These are phyloP conservation scores for Daphoenositta chrysoptera DNA, from an alignment of 2,113 vertebrate genomes.

Conservation along the genomic window DNA sequence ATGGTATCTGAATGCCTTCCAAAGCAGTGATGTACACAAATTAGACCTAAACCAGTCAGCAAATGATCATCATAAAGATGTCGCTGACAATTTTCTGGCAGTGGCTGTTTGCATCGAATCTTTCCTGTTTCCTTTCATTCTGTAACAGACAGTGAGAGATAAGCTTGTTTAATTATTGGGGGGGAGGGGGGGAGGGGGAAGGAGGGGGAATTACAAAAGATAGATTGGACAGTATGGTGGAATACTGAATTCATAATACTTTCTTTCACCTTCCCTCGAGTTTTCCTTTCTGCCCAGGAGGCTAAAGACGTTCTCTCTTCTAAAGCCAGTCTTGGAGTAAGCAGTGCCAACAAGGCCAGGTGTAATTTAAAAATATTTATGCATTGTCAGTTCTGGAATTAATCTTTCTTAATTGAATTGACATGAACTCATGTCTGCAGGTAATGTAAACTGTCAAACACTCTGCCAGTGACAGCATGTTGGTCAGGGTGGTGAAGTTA, in stretches of 20 bases:
- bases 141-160: neutral
- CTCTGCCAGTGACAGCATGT: slow-evolving; percentile 60
- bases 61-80: slow-evolving; percentile 1
- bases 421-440: slow-evolving; percentile 61
- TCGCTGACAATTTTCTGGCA: slow-evolving; percentile 17
- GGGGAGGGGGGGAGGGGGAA: no score
- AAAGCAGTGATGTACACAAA: slow-evolving; percentile 10
- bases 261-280: slow-evolving; percentile 9
- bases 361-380: slow-evolving; percentile 70
- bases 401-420: slow-evolving; percentile 70
- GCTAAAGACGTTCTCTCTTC: slow-evolving; percentile 42
- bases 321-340: slow-evolving; percentile 8
- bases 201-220: neutral
- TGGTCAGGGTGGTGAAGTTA: slow-evolving; percentile 60
- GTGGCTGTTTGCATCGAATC: neutral
- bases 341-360: slow-evolving; percentile 59
- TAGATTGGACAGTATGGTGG: neutral
- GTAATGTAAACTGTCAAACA: slow-evolving; percentile 68
- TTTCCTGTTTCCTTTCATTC: neutral
- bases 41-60: slow-evolving; percentile 5
- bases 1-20: slow-evolving; percentile 18
- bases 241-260: slow-evolving; percentile 17
- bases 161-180: neutral
- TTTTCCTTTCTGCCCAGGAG: slow-evolving; percentile 57
- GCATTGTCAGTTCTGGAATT: slow-evolving; percentile 68